These are phyloP conservation scores for Zosterops japonicus DNA, from an alignment of 2,113 vertebrate genomes.

Conservation along the genomic window DNA sequence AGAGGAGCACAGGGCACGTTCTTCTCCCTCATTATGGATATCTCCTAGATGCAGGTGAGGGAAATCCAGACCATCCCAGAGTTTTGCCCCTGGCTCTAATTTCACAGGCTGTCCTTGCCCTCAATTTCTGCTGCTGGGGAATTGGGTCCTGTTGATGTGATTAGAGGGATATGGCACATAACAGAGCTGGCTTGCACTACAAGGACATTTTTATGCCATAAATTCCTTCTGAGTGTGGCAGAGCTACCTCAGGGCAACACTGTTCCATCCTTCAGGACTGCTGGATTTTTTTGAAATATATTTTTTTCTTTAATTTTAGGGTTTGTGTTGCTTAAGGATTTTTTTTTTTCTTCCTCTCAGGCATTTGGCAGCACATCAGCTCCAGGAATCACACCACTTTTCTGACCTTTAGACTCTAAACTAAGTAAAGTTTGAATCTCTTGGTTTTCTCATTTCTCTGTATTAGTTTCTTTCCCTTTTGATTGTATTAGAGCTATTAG, in stretches of 20 bases:
- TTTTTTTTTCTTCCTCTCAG: not conserved
- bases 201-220: not conserved
- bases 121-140: not conserved
- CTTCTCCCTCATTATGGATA: too few relatives aligned
- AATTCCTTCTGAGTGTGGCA: not conserved
- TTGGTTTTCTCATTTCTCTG: constrained; percentile 12
- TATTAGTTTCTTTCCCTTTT: not conserved
- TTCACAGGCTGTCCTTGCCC: not conserved
- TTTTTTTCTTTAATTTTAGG: not conserved
- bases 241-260: not conserved
- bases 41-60: not conserved
- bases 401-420: constrained; percentile 39
- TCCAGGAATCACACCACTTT: not conserved
- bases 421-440: constrained; percentile 6
- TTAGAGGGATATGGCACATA: not conserved
- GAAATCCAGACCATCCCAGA: not conserved
- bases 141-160: not conserved
- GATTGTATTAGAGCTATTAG: not conserved
- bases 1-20: not conserved
- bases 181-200: not conserved
- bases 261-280: not conserved
- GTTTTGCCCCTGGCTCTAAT: not conserved
- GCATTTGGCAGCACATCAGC: not conserved
- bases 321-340: not conserved
- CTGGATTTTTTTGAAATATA: not conserved